Base-by-base conservation (phyloP, 2,888 invertebrate species). In the Heliconius erato region DNA sequence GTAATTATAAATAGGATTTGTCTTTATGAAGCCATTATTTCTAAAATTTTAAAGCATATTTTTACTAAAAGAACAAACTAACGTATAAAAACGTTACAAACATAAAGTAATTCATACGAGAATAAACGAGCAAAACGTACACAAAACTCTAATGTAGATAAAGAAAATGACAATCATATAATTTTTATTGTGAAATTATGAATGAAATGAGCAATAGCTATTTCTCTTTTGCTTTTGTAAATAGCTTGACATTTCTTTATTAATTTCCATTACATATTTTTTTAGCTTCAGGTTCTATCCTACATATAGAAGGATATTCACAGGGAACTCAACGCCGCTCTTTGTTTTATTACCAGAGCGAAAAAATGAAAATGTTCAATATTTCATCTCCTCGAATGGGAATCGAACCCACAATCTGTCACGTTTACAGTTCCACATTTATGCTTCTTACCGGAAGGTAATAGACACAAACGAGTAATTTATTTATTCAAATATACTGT, bases 401-500 rank as follows among this genome's bases (percentile, higher is more conserved):
- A 23, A 23, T 54, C 19, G 54, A 54, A 54, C 19, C 16, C 3
- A 54, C 54, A 19, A 6, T 19, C 54, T 54, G 19, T 54, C 19
- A 6, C 19, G 49, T 6, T 19, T 14, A 54, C 54, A 54, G 0
- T 49, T 1, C 0, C 49, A 49, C 5, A 14, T 19, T 19, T 7
- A 6, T 54, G 54, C 19, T 14, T n/a, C 28, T 28, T 28, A 28
- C 28, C 28, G 28, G 28, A 28, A 28, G 28, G 28, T 28, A 28
- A 28, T 1, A 28, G 28, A 2, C 28, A 28, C 28, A 28, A 28
- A 28, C 28, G n/a, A n/a, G 28, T 28, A 28, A 40, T 80, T 80
- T 67, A 80, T 76, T 40, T 68, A 28, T n/a, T 54, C 69, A 68
- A 74, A 59, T 76, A 80, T 80, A 68, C 69, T 59, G 54, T 80